Evolutionary conservation across 2,113 vertebrate species (phyloP).

Genomic region (Donacobius atricapilla): DNA sequence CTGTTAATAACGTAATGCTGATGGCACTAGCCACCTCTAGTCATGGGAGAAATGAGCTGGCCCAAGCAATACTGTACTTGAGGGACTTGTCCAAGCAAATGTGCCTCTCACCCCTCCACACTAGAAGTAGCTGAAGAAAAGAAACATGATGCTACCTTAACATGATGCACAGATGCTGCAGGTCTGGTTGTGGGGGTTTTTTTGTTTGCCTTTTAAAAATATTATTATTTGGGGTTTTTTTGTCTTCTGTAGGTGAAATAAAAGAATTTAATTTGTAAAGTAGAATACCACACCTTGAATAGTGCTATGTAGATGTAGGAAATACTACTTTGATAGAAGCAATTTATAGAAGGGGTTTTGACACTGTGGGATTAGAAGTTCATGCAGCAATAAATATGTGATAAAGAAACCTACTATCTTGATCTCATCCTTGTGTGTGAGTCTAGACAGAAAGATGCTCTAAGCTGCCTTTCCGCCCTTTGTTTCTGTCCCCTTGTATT

Average conservation of each 20-base stretch:
- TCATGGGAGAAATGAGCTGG: background rate
- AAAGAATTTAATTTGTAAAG: background rate
- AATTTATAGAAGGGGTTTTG: background rate
- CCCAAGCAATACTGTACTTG: background rate
- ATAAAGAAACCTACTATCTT: background rate
- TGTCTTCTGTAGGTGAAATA: background rate
- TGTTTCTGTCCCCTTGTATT: background rate
- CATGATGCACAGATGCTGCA: background rate
- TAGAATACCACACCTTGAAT: background rate
- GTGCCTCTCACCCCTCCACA: background rate
- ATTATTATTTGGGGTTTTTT: too few relatives aligned
- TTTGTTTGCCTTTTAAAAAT: too few relatives aligned
- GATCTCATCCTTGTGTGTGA: background rate
- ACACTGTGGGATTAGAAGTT: background rate
- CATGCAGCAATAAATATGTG: background rate
- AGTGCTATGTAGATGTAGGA: background rate
- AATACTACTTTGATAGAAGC: background rate
- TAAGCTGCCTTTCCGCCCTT: background rate
- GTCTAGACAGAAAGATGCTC: background rate
- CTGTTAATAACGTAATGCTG: background rate
- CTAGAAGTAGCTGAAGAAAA: background rate
- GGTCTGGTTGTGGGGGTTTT: background rate
- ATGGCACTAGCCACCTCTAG: background rate
- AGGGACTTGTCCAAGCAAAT: background rate
- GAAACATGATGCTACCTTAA: background rate